Evolutionary conservation across 1,140 invertebrate species (phyloP).

Genomic region (Thaumatotibia leucotreta): DNA sequence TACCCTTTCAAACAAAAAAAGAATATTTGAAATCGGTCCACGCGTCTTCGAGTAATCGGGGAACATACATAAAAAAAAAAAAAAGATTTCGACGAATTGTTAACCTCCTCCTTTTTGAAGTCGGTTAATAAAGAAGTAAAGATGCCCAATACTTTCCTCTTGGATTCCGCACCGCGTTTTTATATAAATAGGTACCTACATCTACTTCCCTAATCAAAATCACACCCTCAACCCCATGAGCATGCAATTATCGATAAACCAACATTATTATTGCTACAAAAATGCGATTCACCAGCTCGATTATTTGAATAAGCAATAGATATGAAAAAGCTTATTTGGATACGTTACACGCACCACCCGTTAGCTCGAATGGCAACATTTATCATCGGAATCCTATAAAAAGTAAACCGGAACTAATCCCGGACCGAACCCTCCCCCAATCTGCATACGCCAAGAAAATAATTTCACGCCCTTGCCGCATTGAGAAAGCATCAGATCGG

Average conservation of each 20-base stretch:
- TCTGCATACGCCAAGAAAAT: slow-evolving; percentile 73
- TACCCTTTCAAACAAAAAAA: no score
- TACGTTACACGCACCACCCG: slow-evolving; percentile 70
- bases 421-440: slow-evolving; percentile 50
- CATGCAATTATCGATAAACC: background rate
- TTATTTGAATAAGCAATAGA: slow-evolving; percentile 10
- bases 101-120: no score
- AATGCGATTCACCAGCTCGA: background rate
- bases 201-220: background rate
- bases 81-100: no score
- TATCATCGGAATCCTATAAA: slow-evolving; percentile 75
- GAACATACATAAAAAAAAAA: no score
- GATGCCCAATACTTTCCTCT: no score
- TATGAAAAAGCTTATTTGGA: slow-evolving; percentile 60
- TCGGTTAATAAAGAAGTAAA: no score
- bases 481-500: slow-evolving; percentile 21
- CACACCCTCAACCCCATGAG: background rate
- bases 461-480: slow-evolving; percentile 68
- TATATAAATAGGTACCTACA: no score
- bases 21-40: no score
- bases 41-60: no score
- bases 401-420: slow-evolving; percentile 74
- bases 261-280: background rate
- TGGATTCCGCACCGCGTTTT: no score
- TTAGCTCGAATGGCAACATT: slow-evolving; percentile 63